Conservation (phyloP, 1,140 invertebrate genomes). For the Homalodisca vitripennis region DNA sequence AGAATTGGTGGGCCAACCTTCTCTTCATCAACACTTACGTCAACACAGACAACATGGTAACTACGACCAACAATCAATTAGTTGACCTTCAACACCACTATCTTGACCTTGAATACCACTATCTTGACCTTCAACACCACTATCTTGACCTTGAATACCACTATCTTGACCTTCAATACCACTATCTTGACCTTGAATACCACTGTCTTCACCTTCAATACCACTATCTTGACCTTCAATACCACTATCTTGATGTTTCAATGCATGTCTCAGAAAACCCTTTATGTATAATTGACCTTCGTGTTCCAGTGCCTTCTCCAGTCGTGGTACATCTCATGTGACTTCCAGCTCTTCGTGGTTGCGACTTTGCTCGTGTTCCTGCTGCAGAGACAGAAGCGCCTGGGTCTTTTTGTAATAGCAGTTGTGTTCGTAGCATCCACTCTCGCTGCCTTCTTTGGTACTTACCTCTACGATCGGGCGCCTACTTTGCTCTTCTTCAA, state of each 20-base stretch:
- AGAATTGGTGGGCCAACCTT: constrained; percentile 66
- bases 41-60: constrained; percentile 45
- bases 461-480: constrained; percentile 48
- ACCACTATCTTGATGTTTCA: too few species aligned
- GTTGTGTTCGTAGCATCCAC: constrained; percentile 45
- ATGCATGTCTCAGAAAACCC: too few species aligned
- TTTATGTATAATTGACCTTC: too few species aligned
- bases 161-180: too few species aligned
- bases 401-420: constrained; percentile 42
- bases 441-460: constrained; percentile 49
- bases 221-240: too few species aligned
- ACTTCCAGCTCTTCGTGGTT: constrained; percentile 71
- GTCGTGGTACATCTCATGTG: constrained; percentile 75
- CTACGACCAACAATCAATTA: too few species aligned
- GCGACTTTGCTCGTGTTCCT: constrained; percentile 56
- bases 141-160: too few species aligned
- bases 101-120: too few species aligned
- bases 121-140: too few species aligned
- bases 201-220: too few species aligned
- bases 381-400: constrained; percentile 45
- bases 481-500: constrained; percentile 52
- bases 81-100: too few species aligned
- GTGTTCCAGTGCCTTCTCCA: constrained; percentile 64
- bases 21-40: constrained; percentile 64
- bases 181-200: too few species aligned